Evolutionary conservation across 2,888 invertebrate species (phyloP).

Genomic region (Cremastinae sp.): DNA sequence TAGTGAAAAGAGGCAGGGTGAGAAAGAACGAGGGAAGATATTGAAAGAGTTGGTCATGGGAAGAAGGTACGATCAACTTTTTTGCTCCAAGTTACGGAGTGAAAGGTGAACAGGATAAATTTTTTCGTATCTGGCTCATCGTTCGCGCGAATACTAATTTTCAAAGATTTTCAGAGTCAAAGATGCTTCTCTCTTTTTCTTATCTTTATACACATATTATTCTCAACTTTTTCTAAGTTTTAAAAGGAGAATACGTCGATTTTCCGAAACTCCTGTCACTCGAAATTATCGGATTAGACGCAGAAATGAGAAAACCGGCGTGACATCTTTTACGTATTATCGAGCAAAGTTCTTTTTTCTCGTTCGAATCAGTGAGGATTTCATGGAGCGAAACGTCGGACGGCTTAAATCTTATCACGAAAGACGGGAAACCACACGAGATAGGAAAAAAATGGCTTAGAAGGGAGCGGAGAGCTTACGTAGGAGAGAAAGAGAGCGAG

Average conservation of each 20-base stretch:
- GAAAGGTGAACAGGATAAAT: background rate
- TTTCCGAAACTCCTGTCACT: too few species aligned
- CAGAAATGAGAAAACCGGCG: too few species aligned
- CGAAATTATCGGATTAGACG: too few species aligned
- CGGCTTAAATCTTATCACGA: constrained; percentile 46
- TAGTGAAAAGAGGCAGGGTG: constrained; percentile 14
- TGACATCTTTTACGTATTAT: too few species aligned
- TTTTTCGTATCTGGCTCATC: background rate
- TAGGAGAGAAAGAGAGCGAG: constrained; percentile 8
- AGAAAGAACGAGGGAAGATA: constrained; percentile 5
- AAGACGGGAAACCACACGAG: constrained; percentile 44
- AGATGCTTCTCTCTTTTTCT: too few species aligned
- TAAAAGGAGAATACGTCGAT: too few species aligned
- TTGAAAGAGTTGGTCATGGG: constrained; percentile 25
- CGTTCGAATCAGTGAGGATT: constrained; percentile 36
- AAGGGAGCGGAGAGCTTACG: constrained; percentile 10
- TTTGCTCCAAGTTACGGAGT: constrained; percentile 5
- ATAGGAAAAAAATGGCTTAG: constrained; percentile 32
- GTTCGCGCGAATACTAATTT: background rate
- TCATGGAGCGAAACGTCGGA: constrained; percentile 38
- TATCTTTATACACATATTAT: too few species aligned
- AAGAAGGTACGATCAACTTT: constrained; percentile 33
- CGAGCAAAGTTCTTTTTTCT: constrained; percentile 19
- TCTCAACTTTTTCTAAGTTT: too few species aligned
- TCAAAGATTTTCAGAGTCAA: background rate